Percentiles rank a stretch among this genome's conserved stretches.
Evolutionary conservation across 2,888 invertebrate species (phyloP).

Genomic region (Anorthoa munda): DNA sequence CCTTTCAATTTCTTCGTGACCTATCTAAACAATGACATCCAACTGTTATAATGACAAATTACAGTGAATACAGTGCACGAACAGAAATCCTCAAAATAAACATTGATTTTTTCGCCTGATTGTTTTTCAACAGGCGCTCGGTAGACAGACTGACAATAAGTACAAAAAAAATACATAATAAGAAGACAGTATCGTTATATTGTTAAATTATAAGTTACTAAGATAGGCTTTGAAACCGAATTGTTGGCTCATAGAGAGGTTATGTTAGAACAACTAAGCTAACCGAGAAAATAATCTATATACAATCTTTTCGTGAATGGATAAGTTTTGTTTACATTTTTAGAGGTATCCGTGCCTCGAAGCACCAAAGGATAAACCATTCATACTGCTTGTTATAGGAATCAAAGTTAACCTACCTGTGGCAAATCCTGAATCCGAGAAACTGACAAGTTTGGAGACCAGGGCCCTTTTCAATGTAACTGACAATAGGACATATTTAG

Average conservation of each 20-base stretch:
- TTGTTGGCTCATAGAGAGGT: no score
- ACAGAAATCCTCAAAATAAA: slow-evolving; percentile 35
- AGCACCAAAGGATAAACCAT: neutral
- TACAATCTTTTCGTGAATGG: neutral
- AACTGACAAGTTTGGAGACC: neutral
- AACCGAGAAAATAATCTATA: no score
- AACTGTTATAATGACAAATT: slow-evolving; percentile 64
- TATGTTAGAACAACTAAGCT: no score
- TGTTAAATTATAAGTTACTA: no score
- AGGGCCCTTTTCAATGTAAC: no score
- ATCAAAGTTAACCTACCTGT: neutral
- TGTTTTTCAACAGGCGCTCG: slow-evolving; percentile 4
- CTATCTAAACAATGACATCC: slow-evolving; percentile 56
- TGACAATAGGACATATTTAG: no score
- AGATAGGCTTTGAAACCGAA: neutral
- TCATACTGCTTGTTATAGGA: neutral
- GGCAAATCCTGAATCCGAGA: neutral
- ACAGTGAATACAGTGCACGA: slow-evolving; percentile 37
- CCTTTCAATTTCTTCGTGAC: slow-evolving; percentile 19
- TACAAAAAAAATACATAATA: neutral
- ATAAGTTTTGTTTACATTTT: neutral
- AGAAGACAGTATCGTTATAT: neutral
- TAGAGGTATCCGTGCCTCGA: neutral
- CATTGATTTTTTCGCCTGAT: slow-evolving; percentile 34
- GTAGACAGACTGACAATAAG: neutral